A percentile compares a stretch with the other conserved stretches of the same genome.
These are phyloP conservation scores for Nesidiocoris tenuis DNA, from an alignment of 2,888 invertebrate species.

Conservation along the genomic window DNA sequence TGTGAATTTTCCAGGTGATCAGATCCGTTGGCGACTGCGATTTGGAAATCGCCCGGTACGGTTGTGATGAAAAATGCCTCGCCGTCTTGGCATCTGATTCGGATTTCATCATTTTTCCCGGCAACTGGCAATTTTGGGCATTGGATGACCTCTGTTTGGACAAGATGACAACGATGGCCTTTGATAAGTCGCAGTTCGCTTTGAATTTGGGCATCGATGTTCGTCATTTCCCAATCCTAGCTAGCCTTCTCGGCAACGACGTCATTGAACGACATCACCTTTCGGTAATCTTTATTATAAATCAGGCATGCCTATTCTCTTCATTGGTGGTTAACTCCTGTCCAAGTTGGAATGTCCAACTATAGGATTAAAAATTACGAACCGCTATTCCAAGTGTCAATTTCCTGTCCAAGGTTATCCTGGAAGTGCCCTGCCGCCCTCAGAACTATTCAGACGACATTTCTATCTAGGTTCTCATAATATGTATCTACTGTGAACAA, in stretches of 20 bases:
- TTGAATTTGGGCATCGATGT: slow-evolving; percentile 49
- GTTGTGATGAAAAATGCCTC: slow-evolving; percentile 51
- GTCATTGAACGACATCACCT: slow-evolving; percentile 45
- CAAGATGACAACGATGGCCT: not conserved
- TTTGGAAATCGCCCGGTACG: slow-evolving; percentile 52
- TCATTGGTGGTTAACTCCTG: too few relatives aligned
- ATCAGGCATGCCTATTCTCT: too few relatives aligned
- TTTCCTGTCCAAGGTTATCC: too few relatives aligned
- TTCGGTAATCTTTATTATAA: slow-evolving; percentile 40
- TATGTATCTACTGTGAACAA: too few relatives aligned
- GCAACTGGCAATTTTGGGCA: slow-evolving; percentile 52
- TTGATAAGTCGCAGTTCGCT: slow-evolving; percentile 52
- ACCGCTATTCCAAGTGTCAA: too few relatives aligned
- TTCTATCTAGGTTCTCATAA: too few relatives aligned
- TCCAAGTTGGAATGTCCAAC: too few relatives aligned
- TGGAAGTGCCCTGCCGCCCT: too few relatives aligned
- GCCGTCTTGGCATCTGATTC: slow-evolving; percentile 53
- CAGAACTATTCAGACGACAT: too few relatives aligned
- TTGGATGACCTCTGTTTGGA: slow-evolving; percentile 51
- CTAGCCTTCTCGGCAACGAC: slow-evolving; percentile 52
- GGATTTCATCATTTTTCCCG: slow-evolving; percentile 52
- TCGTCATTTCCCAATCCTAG: slow-evolving; percentile 52
- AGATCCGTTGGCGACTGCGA: slow-evolving; percentile 52
- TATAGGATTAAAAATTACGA: too few relatives aligned
- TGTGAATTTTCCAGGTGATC: slow-evolving; percentile 41